phyloP scores from a whole-genome alignment of 1,140 invertebrate species.

The Drosophila varians region DNA sequence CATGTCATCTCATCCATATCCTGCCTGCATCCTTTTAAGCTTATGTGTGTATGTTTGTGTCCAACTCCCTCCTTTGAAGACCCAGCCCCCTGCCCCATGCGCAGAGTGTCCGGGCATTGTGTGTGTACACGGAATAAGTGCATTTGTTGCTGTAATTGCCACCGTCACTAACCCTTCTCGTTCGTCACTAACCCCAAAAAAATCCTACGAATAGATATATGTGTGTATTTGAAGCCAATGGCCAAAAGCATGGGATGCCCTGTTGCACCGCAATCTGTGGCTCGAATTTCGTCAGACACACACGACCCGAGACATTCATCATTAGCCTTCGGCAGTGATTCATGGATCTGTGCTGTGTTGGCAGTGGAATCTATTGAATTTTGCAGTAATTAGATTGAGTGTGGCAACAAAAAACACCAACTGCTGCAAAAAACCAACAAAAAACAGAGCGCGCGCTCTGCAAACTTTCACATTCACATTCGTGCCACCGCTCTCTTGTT shows the following conservation, averaged over 20 bases:
- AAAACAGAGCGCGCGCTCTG: constrained; percentile 32
- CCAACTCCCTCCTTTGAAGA: neutral
- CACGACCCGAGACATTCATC: neutral
- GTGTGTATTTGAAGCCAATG: neutral
- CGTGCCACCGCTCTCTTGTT: constrained; percentile 25
- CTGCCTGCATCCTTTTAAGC: neutral
- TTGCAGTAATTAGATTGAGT: constrained; percentile 44
- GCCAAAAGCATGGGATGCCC: neutral
- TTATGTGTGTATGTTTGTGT: neutral
- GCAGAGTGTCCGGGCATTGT: constrained; percentile 18
- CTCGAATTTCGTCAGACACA: constrained; percentile 16
- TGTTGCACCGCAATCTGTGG: constrained; percentile 6
- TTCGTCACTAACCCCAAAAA: constrained; percentile 10
- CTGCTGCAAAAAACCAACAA: neutral
- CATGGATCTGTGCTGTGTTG: constrained; percentile 28
- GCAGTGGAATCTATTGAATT: constrained; percentile 17
- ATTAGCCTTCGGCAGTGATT: neutral
- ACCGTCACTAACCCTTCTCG: neutral
- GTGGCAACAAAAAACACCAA: constrained; percentile 3
- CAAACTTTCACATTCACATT: constrained; percentile 37
- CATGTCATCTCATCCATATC: constrained; percentile 1
- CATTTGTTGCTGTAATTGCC: constrained; percentile 37
- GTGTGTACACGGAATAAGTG: constrained; percentile 43
- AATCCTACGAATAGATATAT: neutral
- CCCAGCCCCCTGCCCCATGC: neutral